phyloP scores from a whole-genome alignment of 2,797 vertebrate genomes.

The Sitta carolinensis region DNA sequence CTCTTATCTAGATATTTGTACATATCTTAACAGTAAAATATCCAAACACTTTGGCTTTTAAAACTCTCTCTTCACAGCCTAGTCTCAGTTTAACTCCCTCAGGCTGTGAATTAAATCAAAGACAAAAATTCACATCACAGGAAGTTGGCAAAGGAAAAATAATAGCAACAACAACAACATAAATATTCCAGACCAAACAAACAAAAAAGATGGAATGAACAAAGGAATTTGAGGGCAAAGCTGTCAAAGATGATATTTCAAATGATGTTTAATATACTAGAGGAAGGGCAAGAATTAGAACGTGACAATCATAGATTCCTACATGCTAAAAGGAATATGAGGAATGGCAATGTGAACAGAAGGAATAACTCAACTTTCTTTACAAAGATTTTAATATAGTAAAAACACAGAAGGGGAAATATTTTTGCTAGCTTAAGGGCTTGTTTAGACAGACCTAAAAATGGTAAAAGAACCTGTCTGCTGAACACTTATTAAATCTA shows the following conservation, averaged over 20 bases:
- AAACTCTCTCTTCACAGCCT: background rate
- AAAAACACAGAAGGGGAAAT: background rate
- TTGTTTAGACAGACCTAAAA: background rate
- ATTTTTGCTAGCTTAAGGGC: background rate
- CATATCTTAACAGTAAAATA: background rate
- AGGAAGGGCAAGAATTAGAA: background rate
- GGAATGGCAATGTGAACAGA: background rate
- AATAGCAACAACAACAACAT: background rate
- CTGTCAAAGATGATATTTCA: background rate
- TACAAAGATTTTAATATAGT: background rate
- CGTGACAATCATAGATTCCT: background rate
- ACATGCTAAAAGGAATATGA: rapidly evolving
- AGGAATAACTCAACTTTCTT: background rate
- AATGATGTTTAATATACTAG: background rate
- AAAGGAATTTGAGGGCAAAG: background rate
- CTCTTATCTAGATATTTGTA: background rate
- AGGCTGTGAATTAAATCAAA: background rate
- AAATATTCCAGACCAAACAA: background rate
- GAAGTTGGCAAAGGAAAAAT: background rate
- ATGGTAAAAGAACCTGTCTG: background rate
- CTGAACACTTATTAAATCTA: background rate
- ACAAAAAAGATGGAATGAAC: background rate
- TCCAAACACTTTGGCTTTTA: background rate
- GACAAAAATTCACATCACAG: background rate
- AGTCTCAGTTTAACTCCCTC: background rate